A percentile compares a stretch with the other conserved stretches of the same genome.
Conservation (phyloP, 2,888 invertebrate genomes). For the Catocala nupta region DNA sequence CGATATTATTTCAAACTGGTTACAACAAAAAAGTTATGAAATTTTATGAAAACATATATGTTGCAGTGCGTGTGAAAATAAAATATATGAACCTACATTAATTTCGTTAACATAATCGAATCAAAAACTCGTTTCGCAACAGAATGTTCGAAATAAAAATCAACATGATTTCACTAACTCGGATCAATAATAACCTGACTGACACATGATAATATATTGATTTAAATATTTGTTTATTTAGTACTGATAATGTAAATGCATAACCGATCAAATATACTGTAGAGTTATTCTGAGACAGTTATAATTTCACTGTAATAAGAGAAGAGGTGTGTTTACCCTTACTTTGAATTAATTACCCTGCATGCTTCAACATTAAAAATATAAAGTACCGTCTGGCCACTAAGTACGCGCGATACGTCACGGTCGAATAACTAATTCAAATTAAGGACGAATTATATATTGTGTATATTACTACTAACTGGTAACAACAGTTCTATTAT, state of each 20-base stretch:
- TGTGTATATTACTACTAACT: conserved; percentile 68
- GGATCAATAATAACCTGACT: conserved; percentile 24
- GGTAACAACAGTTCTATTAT: conserved; percentile 79
- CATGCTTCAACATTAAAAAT: conserved; percentile 36
- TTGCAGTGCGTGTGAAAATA: conserved; percentile 36
- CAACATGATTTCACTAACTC: conserved; percentile 28
- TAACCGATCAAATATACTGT: conserved; percentile 30
- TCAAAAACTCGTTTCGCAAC: conserved; percentile 50
- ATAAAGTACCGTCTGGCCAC: conserved; percentile 35
- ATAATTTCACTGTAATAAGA: conserved; percentile 37
- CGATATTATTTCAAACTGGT: conserved; percentile 27
- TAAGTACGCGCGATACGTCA: conserved; percentile 38
- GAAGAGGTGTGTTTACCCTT: conserved; percentile 44
- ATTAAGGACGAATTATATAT: conserved; percentile 54
- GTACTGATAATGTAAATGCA: conserved; percentile 27
- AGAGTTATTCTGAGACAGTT: conserved; percentile 36
- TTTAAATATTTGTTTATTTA: conserved; percentile 41
- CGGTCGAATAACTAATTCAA: conserved; percentile 60
- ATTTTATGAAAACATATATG: conserved; percentile 52
- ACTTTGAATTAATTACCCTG: conserved; percentile 63
- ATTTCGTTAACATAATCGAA: conserved; percentile 50
- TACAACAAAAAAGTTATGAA: conserved; percentile 29
- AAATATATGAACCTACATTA: conserved; percentile 42
- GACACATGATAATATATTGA: conserved; percentile 26
- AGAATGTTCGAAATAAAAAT: conserved; percentile 43